Conservation (phyloP, 1,140 invertebrate species). For the Sweltsa coloradensis region DNA sequence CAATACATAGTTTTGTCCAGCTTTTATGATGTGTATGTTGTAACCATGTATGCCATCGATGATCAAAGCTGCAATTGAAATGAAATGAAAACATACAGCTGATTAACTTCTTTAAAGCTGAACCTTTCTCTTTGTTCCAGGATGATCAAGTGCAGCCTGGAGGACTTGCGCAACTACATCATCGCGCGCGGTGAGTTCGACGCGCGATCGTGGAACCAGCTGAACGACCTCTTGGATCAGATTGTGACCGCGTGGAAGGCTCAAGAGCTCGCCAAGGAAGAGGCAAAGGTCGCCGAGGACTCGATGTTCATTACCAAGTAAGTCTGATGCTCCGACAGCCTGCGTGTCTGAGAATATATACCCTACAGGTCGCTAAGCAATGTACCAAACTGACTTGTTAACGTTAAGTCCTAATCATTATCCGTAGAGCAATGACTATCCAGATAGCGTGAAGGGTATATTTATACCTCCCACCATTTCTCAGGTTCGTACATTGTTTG, state of each 20-base stretch:
- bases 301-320: constrained; percentile 70
- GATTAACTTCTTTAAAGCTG: background rate
- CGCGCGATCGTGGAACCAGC: constrained; percentile 30
- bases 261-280: constrained; percentile 53
- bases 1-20: no score
- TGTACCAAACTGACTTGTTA: no score
- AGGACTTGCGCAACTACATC: constrained; percentile 46
- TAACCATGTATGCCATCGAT: no score
- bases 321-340: no score
- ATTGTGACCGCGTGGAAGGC: constrained; percentile 60
- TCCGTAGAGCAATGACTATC: no score
- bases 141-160: constrained; percentile 49
- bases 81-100: background rate
- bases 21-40: no score
- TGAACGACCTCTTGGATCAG: constrained; percentile 41
- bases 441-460: no score
- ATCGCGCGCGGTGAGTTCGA: constrained; percentile 33
- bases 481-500: no score
- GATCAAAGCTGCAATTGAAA: no score
- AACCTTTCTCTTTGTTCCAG: constrained; percentile 28
- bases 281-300: constrained; percentile 58
- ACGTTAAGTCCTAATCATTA: no score
- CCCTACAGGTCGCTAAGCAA: background rate
- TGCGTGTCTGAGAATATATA: background rate
- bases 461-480: no score